Percentiles rank a stretch among this genome's conserved stretches.
Conservation (phyloP, 2,888 invertebrate species). For the Eupithecia subfuscata region DNA sequence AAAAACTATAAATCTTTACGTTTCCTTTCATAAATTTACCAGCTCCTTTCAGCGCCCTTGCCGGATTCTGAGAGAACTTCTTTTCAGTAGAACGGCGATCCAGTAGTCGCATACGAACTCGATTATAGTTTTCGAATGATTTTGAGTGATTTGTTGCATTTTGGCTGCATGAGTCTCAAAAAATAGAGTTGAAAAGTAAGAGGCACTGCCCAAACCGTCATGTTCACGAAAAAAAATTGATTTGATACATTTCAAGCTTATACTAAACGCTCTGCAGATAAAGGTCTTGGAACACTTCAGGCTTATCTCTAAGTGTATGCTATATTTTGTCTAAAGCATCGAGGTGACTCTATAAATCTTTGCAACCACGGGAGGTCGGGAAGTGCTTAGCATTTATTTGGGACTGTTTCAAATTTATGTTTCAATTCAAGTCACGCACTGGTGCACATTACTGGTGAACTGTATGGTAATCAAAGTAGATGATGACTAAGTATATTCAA, state of each 20-base stretch:
- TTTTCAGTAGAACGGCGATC: neutral
- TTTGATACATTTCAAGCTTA: neutral
- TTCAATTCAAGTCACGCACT: conserved; percentile 3
- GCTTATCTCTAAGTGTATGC: conserved; percentile 1
- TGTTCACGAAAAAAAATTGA: neutral
- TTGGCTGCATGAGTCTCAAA: neutral
- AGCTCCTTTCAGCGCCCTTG: neutral
- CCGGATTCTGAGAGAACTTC: neutral
- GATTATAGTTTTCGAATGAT: neutral
- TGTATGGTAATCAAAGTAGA: neutral
- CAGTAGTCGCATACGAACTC: neutral
- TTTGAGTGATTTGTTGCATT: neutral
- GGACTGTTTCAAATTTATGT: conserved; percentile 1
- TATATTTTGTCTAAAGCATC: conserved; percentile 5
- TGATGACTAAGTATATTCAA: neutral
- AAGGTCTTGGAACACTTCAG: neutral
- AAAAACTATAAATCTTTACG: neutral
- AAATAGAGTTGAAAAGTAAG: neutral
- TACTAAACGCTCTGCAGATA: neutral
- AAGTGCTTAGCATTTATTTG: conserved; percentile 12
- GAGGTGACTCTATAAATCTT: conserved; percentile 7
- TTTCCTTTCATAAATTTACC: neutral
- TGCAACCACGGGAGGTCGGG: neutral
- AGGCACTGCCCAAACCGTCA: neutral
- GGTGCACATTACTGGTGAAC: neutral